A percentile compares a stretch with the other conserved stretches of the same genome.
phyloP scores from a whole-genome alignment of 2,797 vertebrate genomes.

The Fistularia tabacaria region DNA sequence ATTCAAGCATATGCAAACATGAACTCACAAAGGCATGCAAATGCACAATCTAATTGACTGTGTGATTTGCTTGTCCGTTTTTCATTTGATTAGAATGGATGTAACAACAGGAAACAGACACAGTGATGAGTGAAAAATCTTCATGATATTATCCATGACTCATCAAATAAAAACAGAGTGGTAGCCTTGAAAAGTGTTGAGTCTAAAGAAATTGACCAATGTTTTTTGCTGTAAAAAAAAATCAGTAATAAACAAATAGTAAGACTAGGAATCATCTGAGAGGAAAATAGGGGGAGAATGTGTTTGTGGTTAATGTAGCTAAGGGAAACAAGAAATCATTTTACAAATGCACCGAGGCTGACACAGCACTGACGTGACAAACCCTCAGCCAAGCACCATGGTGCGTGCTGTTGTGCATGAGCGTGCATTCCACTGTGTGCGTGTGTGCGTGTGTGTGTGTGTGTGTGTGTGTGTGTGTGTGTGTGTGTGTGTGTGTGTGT shows the following conservation, averaged over 20 bases:
- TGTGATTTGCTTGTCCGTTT: slow-evolving; percentile 12
- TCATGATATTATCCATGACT: not conserved
- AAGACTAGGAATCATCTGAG: slow-evolving; percentile 9
- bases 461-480: slow-evolving; percentile 12
- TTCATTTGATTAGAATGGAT: slow-evolving; percentile 6
- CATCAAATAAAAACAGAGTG: not conserved
- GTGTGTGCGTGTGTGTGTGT: slow-evolving; percentile 6
- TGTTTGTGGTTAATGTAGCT: slow-evolving; percentile 22
- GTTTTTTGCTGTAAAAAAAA: not conserved
- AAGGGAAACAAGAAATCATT: slow-evolving; percentile 36
- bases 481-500: slow-evolving; percentile 8
- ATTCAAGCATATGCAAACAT: slow-evolving; percentile 36
- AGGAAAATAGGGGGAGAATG: slow-evolving; percentile 6
- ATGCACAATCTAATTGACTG: slow-evolving; percentile 8
- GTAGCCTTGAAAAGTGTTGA: not conserved
- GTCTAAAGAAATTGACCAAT: too few species aligned
- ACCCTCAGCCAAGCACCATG: slow-evolving; percentile 26
- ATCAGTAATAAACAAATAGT: not conserved
- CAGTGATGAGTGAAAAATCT: not conserved
- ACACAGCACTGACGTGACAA: slow-evolving; percentile 52
- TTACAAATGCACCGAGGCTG: slow-evolving; percentile 41
- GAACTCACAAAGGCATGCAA: slow-evolving; percentile 16
- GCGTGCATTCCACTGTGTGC: slow-evolving; percentile 2
- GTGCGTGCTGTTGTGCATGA: slow-evolving; percentile 6
- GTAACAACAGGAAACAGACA: not conserved